These are phyloP conservation scores for Aethes cnicana DNA, from an alignment of 2,888 invertebrate genomes.

Conservation along the genomic window DNA sequence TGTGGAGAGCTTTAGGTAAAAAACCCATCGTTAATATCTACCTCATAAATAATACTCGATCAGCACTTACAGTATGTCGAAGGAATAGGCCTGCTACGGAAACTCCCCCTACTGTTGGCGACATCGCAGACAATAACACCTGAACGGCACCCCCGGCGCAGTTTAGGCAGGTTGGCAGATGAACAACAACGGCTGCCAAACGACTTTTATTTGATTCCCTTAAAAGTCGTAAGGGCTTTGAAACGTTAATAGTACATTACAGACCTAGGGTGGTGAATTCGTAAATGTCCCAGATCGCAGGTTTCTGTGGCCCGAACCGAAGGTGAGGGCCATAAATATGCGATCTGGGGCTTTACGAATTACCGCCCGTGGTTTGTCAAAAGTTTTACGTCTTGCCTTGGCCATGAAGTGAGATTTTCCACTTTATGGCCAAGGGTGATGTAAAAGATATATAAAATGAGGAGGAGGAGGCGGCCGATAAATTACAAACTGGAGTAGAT, in stretches of 20 bases:
- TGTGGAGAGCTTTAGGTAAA: constrained; percentile 20
- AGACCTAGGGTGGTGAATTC: too few relatives aligned
- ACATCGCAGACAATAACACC: constrained; percentile 38
- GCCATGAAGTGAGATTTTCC: too few relatives aligned
- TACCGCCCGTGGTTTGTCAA: too few relatives aligned
- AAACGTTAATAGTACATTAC: constrained; percentile 40
- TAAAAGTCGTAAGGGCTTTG: constrained; percentile 45
- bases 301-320: too few relatives aligned
- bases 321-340: too few relatives aligned
- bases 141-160: constrained; percentile 47
- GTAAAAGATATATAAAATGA: constrained; percentile 24
- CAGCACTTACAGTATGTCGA: constrained; percentile 26
- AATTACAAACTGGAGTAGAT: constrained; percentile 19
- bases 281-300: too few relatives aligned
- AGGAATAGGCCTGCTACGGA: constrained; percentile 42
- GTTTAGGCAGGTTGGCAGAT: constrained; percentile 48
- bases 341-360: too few relatives aligned
- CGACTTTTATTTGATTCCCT: constrained; percentile 41
- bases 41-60: constrained; percentile 30
- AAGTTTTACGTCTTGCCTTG: too few relatives aligned
- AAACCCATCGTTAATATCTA: constrained; percentile 31
- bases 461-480: constrained; percentile 8
- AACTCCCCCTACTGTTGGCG: constrained; percentile 35
- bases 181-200: constrained; percentile 37
- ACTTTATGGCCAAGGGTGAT: too few relatives aligned